Base-by-base conservation (phyloP, 2,113 vertebrate species). In the Panthera uncia region DNA sequence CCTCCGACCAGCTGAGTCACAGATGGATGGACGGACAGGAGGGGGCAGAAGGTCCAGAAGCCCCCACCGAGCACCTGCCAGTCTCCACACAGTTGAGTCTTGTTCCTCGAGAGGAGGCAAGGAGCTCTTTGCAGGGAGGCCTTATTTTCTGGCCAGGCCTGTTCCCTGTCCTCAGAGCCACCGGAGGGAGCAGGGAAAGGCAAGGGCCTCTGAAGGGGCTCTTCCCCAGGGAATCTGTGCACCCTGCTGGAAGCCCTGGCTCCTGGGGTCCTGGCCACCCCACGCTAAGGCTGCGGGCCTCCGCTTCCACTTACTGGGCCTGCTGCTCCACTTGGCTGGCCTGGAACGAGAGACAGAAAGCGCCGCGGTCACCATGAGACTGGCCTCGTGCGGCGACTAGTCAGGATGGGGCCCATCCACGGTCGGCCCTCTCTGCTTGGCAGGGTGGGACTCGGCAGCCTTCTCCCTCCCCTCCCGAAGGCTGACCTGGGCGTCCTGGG, bases 291-390 rank as follows among this genome's bases (percentile, higher is more conserved):
- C 55, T 4, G 23, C 15, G 19, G 71, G 14, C 31, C 78, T 48
- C 78, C 0, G 4, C 15, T 27, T 63, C 83, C 33, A 83, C 98
- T 98, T 98, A 99, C 99, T 99, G 99, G 74, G 98, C 97, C 96
- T 96, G 99, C 50, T 99, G 98, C 97, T 99, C 99, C 61, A 95
- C 98, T 96, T 95, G 96, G 27, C 96, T 99, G 97, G 97, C 98
- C 99, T 99, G 94, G 96, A 98, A 98, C 76, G 48, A 81, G 79
- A 95, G 57, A 97, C 81, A 94, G n/a, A 95, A 68, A 15, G 33
- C 11, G 10, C 71, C 4, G 6, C 36, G 9, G 82, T 94, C 16
- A 95, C 41, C 69, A 84, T 0, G 13, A 71, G 29, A 68, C 45
- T 48, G 9, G 29, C 13, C 25, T 55, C 0, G 0, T 6, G 2